Conservation (phyloP, 2,113 vertebrate genomes). For the Datnioides undecimradiatus region DNA sequence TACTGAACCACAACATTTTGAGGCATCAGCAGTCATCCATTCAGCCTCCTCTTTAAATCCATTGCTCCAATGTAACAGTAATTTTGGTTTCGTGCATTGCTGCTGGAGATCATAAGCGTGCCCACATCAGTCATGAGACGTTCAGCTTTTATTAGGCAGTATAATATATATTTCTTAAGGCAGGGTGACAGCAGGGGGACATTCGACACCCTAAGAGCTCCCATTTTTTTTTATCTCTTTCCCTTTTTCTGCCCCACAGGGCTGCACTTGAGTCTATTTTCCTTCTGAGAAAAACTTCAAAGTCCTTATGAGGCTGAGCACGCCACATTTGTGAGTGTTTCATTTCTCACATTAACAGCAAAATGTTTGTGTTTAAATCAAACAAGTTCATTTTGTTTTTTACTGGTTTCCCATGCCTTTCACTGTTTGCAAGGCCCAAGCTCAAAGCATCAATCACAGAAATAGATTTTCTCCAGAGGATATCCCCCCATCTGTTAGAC, state of each 20-base stretch:
- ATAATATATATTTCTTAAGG: conserved; percentile 1
- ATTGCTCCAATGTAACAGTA: neutral
- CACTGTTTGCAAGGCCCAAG: neutral
- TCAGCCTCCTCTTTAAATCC: neutral
- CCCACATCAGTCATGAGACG: neutral
- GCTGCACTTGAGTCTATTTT: conserved; percentile 21
- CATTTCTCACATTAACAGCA: neutral
- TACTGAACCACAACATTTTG: neutral
- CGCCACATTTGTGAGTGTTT: neutral
- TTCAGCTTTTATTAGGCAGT: conserved; percentile 22
- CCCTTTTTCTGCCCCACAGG: neutral
- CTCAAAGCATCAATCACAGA: neutral
- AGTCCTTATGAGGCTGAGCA: neutral
- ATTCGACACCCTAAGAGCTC: neutral
- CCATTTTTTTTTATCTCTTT: neutral
- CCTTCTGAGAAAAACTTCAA: conserved; percentile 17
- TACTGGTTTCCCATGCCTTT: conserved; percentile 5
- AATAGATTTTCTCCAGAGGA: conserved; percentile 37
- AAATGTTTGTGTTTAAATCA: neutral
- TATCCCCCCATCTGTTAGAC: conserved; percentile 1
- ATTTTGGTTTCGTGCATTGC: neutral
- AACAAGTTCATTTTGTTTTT: neutral
- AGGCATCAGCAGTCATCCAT: neutral
- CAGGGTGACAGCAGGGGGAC: neutral
- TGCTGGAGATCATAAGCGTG: neutral